Percentiles rank a stretch among this genome's conserved stretches.
These are phyloP conservation scores for Euura saliciscinereae DNA, from an alignment of 1,140 invertebrate species.

Conservation along the genomic window DNA sequence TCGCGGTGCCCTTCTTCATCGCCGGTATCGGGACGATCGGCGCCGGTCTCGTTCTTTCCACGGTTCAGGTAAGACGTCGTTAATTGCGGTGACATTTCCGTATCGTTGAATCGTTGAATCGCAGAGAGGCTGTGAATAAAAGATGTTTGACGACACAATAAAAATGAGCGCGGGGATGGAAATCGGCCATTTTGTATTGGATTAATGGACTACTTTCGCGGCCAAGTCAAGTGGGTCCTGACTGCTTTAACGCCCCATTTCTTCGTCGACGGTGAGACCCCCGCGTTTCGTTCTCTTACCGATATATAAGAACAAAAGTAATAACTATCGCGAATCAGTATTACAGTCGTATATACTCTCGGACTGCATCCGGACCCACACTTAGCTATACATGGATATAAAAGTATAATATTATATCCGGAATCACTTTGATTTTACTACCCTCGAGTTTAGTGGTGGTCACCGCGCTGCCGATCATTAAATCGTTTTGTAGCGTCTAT, in stretches of 20 bases:
- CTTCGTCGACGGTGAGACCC: background rate
- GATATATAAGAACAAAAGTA: constrained; percentile 7
- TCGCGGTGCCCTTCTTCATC: constrained; percentile 92
- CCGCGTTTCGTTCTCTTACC: background rate
- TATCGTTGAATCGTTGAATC: too few relatives aligned
- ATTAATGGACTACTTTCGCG: constrained; percentile 3
- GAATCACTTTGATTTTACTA: constrained; percentile 13
- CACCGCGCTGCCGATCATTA: constrained; percentile 10
- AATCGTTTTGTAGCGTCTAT: background rate
- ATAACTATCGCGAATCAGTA: constrained; percentile 2
- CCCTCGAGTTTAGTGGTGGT: background rate
- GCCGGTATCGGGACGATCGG: constrained; percentile 94
- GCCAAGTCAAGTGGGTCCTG: constrained; percentile 1
- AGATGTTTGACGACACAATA: background rate
- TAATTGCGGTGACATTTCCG: constrained; percentile 7
- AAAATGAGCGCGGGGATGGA: background rate
- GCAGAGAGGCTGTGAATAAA: background rate
- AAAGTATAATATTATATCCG: constrained; percentile 1
- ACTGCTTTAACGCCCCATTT: constrained; percentile 1
- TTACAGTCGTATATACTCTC: background rate
- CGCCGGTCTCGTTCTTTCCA: constrained; percentile 84
- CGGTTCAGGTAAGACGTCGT: constrained; percentile 71
- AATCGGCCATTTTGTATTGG: constrained; percentile 5
- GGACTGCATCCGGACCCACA: background rate
- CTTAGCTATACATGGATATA: background rate